These are phyloP conservation scores for Heliconius ethilla DNA, from an alignment of 2,888 invertebrate species.

Conservation along the genomic window DNA sequence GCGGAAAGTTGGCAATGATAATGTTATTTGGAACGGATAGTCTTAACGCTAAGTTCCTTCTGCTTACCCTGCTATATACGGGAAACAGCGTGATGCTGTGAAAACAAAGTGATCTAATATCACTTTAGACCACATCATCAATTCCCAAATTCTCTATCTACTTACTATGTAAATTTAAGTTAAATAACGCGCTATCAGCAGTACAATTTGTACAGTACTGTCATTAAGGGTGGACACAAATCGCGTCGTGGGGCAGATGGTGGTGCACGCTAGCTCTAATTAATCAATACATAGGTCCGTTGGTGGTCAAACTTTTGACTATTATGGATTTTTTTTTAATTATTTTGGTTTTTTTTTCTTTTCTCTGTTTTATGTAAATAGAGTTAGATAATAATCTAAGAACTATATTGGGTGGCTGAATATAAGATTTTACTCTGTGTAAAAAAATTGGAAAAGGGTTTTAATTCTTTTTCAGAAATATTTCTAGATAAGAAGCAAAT, in stretches of 20 bases:
- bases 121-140: neutral
- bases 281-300: slow-evolving; percentile 42
- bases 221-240: slow-evolving; percentile 36
- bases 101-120: neutral
- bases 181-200: slow-evolving; percentile 15
- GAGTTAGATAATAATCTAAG: too few species aligned
- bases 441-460: too few species aligned
- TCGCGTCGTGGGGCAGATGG: slow-evolving; percentile 22
- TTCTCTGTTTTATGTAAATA: too few species aligned
- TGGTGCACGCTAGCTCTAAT: slow-evolving; percentile 36
- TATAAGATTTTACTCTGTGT: too few species aligned
- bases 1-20: neutral
- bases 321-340: neutral
- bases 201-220: slow-evolving; percentile 14
- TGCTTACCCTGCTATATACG: neutral
- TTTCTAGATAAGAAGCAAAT: too few species aligned
- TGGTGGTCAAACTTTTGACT: slow-evolving; percentile 35
- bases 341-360: neutral
- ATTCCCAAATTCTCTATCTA: neutral
- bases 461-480: too few species aligned
- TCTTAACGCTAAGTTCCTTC: neutral
- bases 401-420: too few species aligned
- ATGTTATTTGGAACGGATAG: neutral
- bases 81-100: neutral
- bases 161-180: slow-evolving; percentile 6